A percentile compares a stretch with the other conserved stretches of the same genome.
These are phyloP conservation scores for Harpalus rubripes DNA, from an alignment of 2,888 invertebrate genomes.

Conservation along the genomic window DNA sequence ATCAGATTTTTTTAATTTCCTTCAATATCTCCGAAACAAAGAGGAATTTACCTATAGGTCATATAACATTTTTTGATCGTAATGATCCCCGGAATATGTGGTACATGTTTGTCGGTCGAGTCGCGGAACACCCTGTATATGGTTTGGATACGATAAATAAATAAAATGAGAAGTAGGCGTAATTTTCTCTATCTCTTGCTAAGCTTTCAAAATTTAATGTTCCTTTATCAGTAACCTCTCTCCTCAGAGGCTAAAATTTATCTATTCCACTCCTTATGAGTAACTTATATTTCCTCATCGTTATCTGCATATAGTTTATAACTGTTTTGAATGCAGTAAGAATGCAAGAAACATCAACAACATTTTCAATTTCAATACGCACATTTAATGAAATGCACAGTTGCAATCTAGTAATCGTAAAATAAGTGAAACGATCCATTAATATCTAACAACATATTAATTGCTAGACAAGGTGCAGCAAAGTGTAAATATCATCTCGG, in stretches of 20 bases:
- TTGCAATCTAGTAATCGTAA: constrained; percentile 36
- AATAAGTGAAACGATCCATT: constrained; percentile 46
- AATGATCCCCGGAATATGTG: too few relatives aligned
- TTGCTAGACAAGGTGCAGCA: constrained; percentile 32
- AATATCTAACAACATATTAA: constrained; percentile 52
- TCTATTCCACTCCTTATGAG: neutral
- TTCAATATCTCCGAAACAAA: too few relatives aligned
- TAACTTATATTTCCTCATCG: neutral
- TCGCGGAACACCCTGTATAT: too few relatives aligned
- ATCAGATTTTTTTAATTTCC: too few relatives aligned
- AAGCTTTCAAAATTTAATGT: too few relatives aligned
- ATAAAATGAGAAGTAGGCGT: too few relatives aligned
- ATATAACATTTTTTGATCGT: too few relatives aligned
- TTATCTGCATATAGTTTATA: neutral
- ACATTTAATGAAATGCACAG: constrained; percentile 36
- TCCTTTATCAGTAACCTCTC: neutral
- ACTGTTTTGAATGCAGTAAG: constrained; percentile 22
- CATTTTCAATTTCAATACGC: constrained; percentile 30
- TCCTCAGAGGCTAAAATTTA: neutral
- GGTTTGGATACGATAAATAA: too few relatives aligned
- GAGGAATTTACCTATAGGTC: too few relatives aligned
- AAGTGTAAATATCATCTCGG: constrained; percentile 47
- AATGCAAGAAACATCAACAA: constrained; percentile 28
- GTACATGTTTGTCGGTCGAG: too few relatives aligned
- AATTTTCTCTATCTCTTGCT: too few relatives aligned